phyloP scores from a whole-genome alignment of 2,113 vertebrate species.

The Podocnemis expansa region DNA sequence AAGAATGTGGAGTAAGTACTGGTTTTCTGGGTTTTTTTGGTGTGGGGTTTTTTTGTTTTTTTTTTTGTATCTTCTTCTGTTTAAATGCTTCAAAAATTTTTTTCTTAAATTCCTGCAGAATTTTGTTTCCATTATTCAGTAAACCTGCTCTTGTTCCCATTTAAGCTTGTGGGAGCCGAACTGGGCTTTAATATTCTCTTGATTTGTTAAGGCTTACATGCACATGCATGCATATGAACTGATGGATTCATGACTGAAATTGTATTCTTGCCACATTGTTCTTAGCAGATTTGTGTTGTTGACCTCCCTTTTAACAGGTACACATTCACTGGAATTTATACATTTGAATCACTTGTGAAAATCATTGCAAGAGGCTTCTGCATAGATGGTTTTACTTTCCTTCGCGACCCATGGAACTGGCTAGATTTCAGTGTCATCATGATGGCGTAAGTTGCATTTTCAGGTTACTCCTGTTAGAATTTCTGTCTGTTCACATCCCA shows the following conservation, averaged over 20 bases:
- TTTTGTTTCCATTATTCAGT: accelerated
- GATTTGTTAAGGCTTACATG: not conserved
- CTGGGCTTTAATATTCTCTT: accelerated
- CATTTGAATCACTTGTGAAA: slow-evolving; percentile 97
- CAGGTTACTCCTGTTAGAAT: not conserved
- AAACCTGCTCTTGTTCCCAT: accelerated
- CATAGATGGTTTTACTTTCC: slow-evolving; percentile 96
- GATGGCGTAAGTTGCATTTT: slow-evolving; percentile 93
- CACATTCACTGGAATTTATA: slow-evolving; percentile 98
- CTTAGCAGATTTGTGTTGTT: accelerated
- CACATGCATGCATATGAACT: accelerated
- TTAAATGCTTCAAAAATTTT: not conserved
- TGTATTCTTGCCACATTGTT: not conserved
- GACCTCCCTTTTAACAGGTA: slow-evolving; percentile 79
- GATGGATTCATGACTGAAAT: accelerated
- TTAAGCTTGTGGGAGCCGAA: accelerated
- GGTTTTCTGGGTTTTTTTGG: no score
- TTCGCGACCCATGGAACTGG: slow-evolving; percentile 98
- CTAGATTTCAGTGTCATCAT: slow-evolving; percentile 98
- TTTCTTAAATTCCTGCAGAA: not conserved
- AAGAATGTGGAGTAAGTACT: slow-evolving; percentile 98
- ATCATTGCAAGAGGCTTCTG: slow-evolving; percentile 97
- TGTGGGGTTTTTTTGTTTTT: no score
- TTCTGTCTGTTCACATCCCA: not conserved
- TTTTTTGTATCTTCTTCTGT: not conserved